Base-by-base conservation (phyloP, 2,888 invertebrate genomes). In the Scaeva pyrastri region DNA sequence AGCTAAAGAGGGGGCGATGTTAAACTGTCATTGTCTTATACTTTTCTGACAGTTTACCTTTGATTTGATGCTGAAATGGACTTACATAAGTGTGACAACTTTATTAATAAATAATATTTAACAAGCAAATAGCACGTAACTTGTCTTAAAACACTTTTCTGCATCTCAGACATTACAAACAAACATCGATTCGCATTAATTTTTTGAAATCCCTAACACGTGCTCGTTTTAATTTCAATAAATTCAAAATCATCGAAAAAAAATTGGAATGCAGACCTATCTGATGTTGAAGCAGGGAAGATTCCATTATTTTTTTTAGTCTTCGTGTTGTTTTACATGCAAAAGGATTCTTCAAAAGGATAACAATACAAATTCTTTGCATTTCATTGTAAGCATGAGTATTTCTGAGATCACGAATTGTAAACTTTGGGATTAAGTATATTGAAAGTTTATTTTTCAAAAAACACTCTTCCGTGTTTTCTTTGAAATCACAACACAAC, bases 171-270 rank as follows among this genome's bases (percentile, higher is more conserved):
- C 41, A n/a, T n/a, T n/a, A n/a, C n/a, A 79, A 71, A 62, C 48
- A 79, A 31, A 68, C 79, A 84, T 23, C n/a, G 19, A 23, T 74
- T 73, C 60, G 60, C 26, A 41, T 70, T 56, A 64, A 56, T 75
- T 72, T 31, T 45, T 41, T 45, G 12, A 55, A 84, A 84, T 84
- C 84, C 79, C 66, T 39, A 72, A 79, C 79, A 84, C 84, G 84
- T 84, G 84, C 60, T 75, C 7, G 39, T 72, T 31, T 31, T 58
- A 71, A 58, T 79, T 75, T 84, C 66, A 79, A 79, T 79, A 71
- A 58, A 75, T 71, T 84, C 45, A 48, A 2, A 70, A 79, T 83
- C 62, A 31, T 31, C 31, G 8, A 31, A 31, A 5, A 70, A 68
- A 78, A 58, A 50, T 39, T 39, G 36, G 43, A 75, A 71, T 79